These are phyloP conservation scores for Dicaeum eximium DNA, from an alignment of 2,113 vertebrate genomes.

Conservation along the genomic window DNA sequence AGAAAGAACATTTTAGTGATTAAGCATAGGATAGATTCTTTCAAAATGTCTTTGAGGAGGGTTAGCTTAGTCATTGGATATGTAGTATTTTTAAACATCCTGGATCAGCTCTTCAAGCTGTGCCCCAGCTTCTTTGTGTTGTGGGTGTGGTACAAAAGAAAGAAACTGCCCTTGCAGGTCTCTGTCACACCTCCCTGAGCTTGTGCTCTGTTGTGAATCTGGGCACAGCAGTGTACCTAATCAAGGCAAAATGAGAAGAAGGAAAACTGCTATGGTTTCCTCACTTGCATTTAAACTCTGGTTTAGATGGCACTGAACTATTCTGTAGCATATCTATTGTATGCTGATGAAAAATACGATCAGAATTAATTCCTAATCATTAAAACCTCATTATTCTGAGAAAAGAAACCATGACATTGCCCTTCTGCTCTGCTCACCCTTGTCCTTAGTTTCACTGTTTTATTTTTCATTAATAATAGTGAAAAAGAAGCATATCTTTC, in stretches of 20 bases:
- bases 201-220: accelerated
- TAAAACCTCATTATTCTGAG: neutral
- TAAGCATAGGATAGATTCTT: conserved; percentile 6
- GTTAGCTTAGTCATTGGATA: conserved; percentile 8
- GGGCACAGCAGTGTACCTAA: neutral
- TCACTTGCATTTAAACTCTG: neutral
- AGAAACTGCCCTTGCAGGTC: neutral
- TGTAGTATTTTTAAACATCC: conserved; percentile 11
- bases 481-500: neutral
- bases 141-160: neutral
- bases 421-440: neutral
- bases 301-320: conserved; percentile 23
- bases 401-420: neutral
- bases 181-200: neutral
- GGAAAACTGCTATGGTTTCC: neutral
- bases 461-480: neutral
- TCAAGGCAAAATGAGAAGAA: neutral
- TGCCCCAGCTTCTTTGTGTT: neutral
- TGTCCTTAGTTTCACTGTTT: neutral
- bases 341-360: neutral
- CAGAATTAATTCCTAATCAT: conserved; percentile 15
- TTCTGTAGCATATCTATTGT: neutral
- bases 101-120: neutral
- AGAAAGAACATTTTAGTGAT: neutral
- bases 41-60: neutral